Percentiles rank a stretch among this genome's conserved stretches.
Conservation (phyloP, 2,888 invertebrate species). For the Diarsia rubi region DNA sequence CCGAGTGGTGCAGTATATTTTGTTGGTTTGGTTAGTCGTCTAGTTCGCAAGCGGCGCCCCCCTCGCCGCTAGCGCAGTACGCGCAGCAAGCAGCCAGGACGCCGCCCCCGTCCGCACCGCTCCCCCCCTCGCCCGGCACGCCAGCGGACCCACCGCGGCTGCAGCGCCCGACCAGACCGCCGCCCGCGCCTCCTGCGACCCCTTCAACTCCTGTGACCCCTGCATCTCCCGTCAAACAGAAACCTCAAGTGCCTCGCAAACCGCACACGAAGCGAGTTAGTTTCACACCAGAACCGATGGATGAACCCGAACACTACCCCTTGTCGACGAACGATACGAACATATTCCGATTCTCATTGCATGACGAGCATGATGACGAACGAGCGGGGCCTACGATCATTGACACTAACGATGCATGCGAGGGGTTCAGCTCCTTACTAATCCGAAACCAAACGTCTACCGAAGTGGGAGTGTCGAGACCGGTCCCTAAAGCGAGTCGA, state of each 20-base stretch:
- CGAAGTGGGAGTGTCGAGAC: conserved; percentile 79
- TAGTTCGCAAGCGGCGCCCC: conserved; percentile 83
- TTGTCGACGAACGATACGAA: conserved; percentile 75
- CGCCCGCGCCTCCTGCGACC: conserved; percentile 74
- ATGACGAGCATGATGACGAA: conserved; percentile 81
- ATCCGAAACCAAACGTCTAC: conserved; percentile 81
- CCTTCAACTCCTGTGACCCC: conserved; percentile 66
- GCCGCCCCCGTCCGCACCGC: conserved; percentile 73
- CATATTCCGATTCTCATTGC: conserved; percentile 73
- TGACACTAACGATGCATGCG: conserved; percentile 89
- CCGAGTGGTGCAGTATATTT: conserved; percentile 80
- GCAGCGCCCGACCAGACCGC: conserved; percentile 74
- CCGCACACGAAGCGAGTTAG: conserved; percentile 89
- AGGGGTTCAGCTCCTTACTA: conserved; percentile 85
- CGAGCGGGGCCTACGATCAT: conserved; percentile 67
- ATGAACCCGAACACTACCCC: conserved; percentile 74
- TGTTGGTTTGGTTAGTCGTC: conserved; percentile 89
- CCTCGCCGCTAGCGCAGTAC: conserved; percentile 84
- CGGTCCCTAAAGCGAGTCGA: conserved; percentile 78
- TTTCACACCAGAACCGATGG: conserved; percentile 83
- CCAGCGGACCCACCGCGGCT: conserved; percentile 67
- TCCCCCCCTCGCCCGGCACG: conserved; percentile 72
- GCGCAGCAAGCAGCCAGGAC: conserved; percentile 81
- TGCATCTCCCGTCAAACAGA: conserved; percentile 79
- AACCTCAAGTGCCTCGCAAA: conserved; percentile 88